These are phyloP conservation scores for Dorcus hopei DNA, from an alignment of 2,888 invertebrate genomes.

Conservation along the genomic window DNA sequence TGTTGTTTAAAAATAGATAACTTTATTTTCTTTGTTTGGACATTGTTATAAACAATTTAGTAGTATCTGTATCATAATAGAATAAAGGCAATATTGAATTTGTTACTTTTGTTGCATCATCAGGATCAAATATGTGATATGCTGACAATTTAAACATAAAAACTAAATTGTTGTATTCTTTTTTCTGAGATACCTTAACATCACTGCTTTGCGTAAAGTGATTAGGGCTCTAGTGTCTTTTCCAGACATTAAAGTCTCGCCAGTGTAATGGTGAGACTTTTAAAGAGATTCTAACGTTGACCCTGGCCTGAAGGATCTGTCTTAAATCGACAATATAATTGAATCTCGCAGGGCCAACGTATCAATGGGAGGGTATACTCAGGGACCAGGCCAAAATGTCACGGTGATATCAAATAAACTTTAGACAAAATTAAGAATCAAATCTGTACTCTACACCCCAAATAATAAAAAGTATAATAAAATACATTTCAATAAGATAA, in stretches of 20 bases:
- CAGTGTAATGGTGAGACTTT: not conserved
- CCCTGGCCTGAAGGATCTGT: constrained; percentile 18
- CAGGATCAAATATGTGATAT: constrained; percentile 39
- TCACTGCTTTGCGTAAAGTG: constrained; percentile 14
- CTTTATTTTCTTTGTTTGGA: constrained; percentile 31
- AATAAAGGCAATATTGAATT: constrained; percentile 39
- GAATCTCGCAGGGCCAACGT: constrained; percentile 19
- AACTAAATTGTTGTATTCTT: constrained; percentile 30
- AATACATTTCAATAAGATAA: constrained; percentile 47
- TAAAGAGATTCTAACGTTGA: constrained; percentile 10
- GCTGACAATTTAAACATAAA: constrained; percentile 42
- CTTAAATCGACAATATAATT: constrained; percentile 6
- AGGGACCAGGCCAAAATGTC: constrained; percentile 55
- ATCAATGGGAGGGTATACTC: constrained; percentile 47
- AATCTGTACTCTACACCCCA: constrained; percentile 45
- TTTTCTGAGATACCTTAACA: constrained; percentile 35
- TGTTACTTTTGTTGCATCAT: constrained; percentile 27
- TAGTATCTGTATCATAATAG: constrained; percentile 16
- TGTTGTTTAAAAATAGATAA: constrained; percentile 33
- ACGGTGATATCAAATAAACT: constrained; percentile 51
- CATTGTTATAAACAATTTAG: constrained; percentile 21
- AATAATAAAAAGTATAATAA: constrained; percentile 36
- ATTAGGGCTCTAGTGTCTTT: not conserved
- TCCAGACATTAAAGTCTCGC: not conserved
- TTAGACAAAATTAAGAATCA: constrained; percentile 46